Conservation (phyloP, 2,797 vertebrate species). For the Pygocentrus nattereri region DNA sequence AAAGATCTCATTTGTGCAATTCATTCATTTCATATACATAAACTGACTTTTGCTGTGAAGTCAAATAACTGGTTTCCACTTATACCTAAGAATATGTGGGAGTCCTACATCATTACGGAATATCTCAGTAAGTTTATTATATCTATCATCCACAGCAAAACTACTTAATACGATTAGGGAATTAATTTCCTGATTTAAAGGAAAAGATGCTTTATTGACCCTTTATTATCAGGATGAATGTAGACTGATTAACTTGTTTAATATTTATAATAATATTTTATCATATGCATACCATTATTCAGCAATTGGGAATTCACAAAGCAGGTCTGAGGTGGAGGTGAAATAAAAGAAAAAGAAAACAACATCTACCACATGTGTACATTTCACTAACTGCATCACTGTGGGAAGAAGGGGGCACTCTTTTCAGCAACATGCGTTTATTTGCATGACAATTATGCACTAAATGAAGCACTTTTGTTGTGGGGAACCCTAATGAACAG, state of each 20-base stretch:
- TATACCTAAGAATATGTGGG: not conserved
- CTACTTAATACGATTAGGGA: not conserved
- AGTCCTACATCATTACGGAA: not conserved
- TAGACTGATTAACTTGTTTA: not conserved
- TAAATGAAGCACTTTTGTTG: slow-evolving; percentile 56
- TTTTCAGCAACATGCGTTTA: slow-evolving; percentile 49
- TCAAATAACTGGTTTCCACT: not conserved
- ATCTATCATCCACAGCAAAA: not conserved
- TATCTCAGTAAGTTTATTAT: not conserved
- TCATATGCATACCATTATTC: not conserved
- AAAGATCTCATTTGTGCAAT: not conserved
- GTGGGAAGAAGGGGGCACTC: slow-evolving; percentile 20
- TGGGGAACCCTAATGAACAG: slow-evolving; percentile 58
- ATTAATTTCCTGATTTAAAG: not conserved
- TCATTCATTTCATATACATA: not conserved
- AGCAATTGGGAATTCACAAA: not conserved
- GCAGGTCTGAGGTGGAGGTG: not conserved
- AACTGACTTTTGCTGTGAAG: not conserved
- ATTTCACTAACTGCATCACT: slow-evolving; percentile 13
- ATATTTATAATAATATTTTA: not conserved
- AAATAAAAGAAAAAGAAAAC: not conserved
- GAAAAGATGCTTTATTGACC: no score
- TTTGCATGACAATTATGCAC: slow-evolving; percentile 55
- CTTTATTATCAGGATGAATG: not conserved
- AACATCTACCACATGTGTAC: not conserved